phyloP scores from a whole-genome alignment of 2,797 vertebrate species.

The Galaxias olidus region DNA sequence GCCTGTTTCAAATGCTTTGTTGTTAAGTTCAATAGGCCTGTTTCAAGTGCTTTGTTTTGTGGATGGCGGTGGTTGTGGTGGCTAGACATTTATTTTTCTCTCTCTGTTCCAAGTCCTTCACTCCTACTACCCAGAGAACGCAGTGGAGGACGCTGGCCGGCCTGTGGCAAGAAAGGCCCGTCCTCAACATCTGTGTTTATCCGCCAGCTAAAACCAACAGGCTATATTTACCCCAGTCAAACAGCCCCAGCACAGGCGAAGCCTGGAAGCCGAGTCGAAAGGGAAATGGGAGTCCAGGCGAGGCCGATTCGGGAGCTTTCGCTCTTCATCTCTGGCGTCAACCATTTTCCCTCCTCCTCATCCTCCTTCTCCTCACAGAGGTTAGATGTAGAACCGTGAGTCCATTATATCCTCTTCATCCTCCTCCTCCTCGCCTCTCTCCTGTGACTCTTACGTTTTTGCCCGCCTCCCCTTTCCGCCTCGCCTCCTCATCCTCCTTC shows the following conservation, averaged over 20 bases:
- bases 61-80: constrained; percentile 19
- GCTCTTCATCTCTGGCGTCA: no score
- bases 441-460: no score
- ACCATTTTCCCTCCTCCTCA: background rate
- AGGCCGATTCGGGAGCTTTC: no score
- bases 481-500: no score
- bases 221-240: constrained; percentile 80
- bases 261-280: no score
- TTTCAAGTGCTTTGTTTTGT: constrained; percentile 52
- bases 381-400: no score
- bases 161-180: constrained; percentile 67
- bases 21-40: constrained; percentile 35
- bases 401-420: no score
- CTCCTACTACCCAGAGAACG: constrained; percentile 11
- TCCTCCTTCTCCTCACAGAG: no score
- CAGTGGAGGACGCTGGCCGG: constrained; percentile 56
- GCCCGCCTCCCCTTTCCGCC: background rate
- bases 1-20: constrained; percentile 50
- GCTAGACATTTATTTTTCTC: constrained; percentile 25
- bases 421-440: no score
- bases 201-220: constrained; percentile 76
- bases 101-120: constrained; percentile 31
- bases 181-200: constrained; percentile 83
- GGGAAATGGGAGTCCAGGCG: no score
- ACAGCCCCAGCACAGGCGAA: constrained; percentile 52